Evolutionary conservation across 1,140 invertebrate genomes (phyloP), one percentile per base, ranked within the genome.

Genomic region (Drosophila orosa): DNA sequence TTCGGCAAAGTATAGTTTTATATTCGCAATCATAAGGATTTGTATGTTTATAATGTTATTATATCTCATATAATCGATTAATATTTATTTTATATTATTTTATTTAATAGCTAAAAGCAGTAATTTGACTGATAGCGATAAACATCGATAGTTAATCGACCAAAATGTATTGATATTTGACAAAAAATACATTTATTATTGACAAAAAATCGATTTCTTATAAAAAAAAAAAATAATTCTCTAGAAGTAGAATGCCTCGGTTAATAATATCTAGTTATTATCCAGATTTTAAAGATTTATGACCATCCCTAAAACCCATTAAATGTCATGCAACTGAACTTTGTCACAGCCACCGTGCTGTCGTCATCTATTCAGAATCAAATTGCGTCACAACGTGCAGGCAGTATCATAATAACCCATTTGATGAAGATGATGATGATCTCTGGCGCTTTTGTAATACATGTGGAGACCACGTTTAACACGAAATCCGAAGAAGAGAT

Each of bases 361-460:
- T 76, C 73, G 73, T 76, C 73, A 76, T 67, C 25, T 75, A 44
- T 37, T 59, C 25, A 39, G 40, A 29, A 24, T 48, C 15, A 25
- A 75, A 59, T 76, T 76, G 73, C 73, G 73, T 76, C 73, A 76
- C 47, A 67, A 59, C 8, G 7, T 76, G 50, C 31, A 6, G 22
- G 73, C 61, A 67, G 45, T 54, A 39, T 45, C 37, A 44, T 25
- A 72, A 45, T 52, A 31, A 31, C 29, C 47, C 19, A 15, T 8
- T 35, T 35, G 24, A 75, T 75, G 35, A 57, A 66, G 72, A 75
- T 66, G 13, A n/a, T 74, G 40, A 44, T 75, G 72, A 75, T 67
- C 52, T 45, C 22, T 54, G 24, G 24, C 17, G 31, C 35, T 57
- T 33, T 75, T 47, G 58, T 68, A 35, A 47, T 60, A 73, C 45